Conservation (phyloP, 2,113 vertebrate species). For the Leptobrachium ailaonicum region DNA sequence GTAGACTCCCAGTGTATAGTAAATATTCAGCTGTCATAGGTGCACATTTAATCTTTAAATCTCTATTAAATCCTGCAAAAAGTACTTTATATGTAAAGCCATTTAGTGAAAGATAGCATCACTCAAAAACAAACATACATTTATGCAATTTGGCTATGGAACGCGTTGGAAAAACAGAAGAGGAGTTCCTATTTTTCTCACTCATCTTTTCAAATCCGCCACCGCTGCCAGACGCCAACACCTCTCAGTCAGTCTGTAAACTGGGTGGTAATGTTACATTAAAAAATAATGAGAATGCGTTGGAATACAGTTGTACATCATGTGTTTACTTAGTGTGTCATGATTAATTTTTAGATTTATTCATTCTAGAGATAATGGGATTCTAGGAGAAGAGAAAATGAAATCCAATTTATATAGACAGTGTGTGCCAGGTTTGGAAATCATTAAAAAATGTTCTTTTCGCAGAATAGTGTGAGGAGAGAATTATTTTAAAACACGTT, state of each 20-base stretch:
- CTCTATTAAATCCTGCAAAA: too few species aligned
- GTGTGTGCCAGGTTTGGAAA: conserved; percentile 22
- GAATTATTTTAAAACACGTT: conserved; percentile 15
- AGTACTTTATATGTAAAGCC: too few species aligned
- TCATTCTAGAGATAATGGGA: conserved; percentile 38
- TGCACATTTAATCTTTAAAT: too few species aligned
- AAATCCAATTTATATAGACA: conserved; percentile 31
- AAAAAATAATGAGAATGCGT: conserved; percentile 31
- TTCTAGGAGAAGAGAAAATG: conserved; percentile 29
- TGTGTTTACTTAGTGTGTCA: conserved; percentile 35
- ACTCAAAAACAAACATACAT: too few species aligned
- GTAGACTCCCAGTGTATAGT: too few species aligned
- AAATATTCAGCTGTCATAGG: too few species aligned
- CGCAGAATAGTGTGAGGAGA: conserved; percentile 1
- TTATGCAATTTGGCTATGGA: too few species aligned
- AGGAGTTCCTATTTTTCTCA: too few species aligned
- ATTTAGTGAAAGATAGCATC: too few species aligned
- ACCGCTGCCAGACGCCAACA: too few species aligned
- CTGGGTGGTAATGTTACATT: background rate
- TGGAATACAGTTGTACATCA: conserved; percentile 19
- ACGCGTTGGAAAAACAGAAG: too few species aligned
- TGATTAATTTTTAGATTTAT: conserved; percentile 38
- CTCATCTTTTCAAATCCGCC: too few species aligned
- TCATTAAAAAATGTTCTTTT: conserved; percentile 15
- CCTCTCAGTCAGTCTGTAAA: background rate